Percentiles rank a stretch among this genome's conserved stretches.
These are phyloP conservation scores for Sebastolobus altivelis DNA, from an alignment of 2,797 vertebrate genomes.

Conservation along the genomic window DNA sequence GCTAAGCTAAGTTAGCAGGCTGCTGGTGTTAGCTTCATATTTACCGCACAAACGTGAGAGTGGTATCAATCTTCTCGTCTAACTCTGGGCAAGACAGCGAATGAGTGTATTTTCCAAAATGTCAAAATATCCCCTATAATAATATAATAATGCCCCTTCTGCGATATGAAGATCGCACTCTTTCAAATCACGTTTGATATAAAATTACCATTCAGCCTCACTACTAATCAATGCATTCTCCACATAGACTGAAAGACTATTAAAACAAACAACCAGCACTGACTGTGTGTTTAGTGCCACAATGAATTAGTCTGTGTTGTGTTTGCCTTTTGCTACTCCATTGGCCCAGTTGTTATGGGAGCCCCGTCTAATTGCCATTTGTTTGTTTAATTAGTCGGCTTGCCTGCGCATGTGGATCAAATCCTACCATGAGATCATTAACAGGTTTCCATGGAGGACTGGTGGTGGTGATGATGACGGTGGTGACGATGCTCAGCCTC, in stretches of 20 bases:
- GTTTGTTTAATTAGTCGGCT: conserved; percentile 75
- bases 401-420: conserved; percentile 61
- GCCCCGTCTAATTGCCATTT: conserved; percentile 67
- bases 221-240: neutral
- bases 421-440: conserved; percentile 70
- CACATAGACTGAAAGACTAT: neutral
- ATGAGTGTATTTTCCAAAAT: neutral
- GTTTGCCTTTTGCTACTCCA: conserved; percentile 48
- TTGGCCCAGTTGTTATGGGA: conserved; percentile 40
- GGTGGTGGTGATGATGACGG: conserved; percentile 2
- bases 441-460: conserved; percentile 71
- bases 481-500: conserved; percentile 17
- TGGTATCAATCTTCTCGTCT: neutral
- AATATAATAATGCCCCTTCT: neutral
- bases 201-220: neutral
- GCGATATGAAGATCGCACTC: neutral
- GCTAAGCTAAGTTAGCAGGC: neutral
- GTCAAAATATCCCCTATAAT: neutral
- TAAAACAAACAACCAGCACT: neutral
- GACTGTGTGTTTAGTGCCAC: neutral
- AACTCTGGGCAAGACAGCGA: neutral
- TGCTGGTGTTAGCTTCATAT: neutral
- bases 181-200: neutral
- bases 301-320: neutral
- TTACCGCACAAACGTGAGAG: neutral